Base-by-base conservation (phyloP, 2,113 vertebrate genomes). In the Nesoenas mayeri region DNA sequence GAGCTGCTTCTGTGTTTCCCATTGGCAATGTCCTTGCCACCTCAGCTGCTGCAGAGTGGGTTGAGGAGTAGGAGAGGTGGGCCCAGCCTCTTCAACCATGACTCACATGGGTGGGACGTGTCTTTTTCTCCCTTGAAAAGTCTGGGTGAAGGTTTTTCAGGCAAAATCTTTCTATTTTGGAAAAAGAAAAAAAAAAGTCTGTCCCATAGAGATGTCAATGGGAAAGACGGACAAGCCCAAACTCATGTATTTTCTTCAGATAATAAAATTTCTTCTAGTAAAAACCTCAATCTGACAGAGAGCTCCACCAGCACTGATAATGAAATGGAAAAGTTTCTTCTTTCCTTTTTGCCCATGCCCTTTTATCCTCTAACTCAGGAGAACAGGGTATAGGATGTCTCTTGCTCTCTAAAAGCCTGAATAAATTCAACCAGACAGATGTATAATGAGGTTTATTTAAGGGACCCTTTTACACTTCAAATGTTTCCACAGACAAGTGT, bases 371-470 rank as follows among this genome's bases (percentile, higher is more conserved):
- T 74, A n/a, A 48, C 36, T 73, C 56, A 71, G 79, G 81, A 85
- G 80, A 91, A 88, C n/a, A 42, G n/a, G 12, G 31, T 62, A 74
- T 36, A 58, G 72, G 32, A 74, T 47, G 6, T 50, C 28, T 78
- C 69, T 78, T 36, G 22, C 42, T 66, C 65, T 87, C n/a, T 48
- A 24, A 72, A 86, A 38, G 24, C 29, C 71, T 94, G 48, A 84
- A 89, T 89, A 87, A 78, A 91, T 81, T 83, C 62, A 79, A 36
- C 26, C 57, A 89, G 88, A 48, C 34, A 85, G 89, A 66, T 60
- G 56, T 74, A 89, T 90, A 93, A 94, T 40, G 57, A 91, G 42
- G 47, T 85, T 87, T 91, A 81, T 91, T 89, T 92, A 94, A 83
- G 7, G 5, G 66, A 64, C 25, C 40, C 40, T 81, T 91, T 87